Conservation (phyloP, 2,888 invertebrate genomes). For the Zele albiditarsus region DNA sequence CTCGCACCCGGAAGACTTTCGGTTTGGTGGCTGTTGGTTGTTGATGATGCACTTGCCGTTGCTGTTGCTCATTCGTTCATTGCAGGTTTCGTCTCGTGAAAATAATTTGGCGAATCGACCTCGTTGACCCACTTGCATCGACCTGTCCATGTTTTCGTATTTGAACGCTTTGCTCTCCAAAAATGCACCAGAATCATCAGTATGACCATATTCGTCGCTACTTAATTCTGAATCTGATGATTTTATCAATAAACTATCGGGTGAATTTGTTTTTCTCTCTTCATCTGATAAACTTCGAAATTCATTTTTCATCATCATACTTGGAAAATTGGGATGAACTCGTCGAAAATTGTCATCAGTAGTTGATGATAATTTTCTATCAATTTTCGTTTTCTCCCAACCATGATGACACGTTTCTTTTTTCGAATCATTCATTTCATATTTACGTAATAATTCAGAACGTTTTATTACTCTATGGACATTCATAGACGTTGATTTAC, state of each 20-base stretch:
- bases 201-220: slow-evolving; percentile 75
- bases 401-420: slow-evolving; percentile 50
- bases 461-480: slow-evolving; percentile 59
- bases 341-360: slow-evolving; percentile 59
- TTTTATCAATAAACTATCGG: slow-evolving; percentile 70
- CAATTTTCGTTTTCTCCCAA: slow-evolving; percentile 45
- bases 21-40: slow-evolving; percentile 58
- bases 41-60: slow-evolving; percentile 30
- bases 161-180: slow-evolving; percentile 73
- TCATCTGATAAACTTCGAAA: slow-evolving; percentile 65
- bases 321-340: slow-evolving; percentile 37
- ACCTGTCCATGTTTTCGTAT: slow-evolving; percentile 51
- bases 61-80: slow-evolving; percentile 5
- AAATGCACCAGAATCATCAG: slow-evolving; percentile 69
- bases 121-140: slow-evolving; percentile 52
- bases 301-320: slow-evolving; percentile 42
- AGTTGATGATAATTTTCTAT: slow-evolving; percentile 53
- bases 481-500: slow-evolving; percentile 34
- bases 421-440: slow-evolving; percentile 56
- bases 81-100: slow-evolving; percentile 53
- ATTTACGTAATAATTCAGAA: slow-evolving; percentile 65
- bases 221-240: slow-evolving; percentile 70
- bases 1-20: slow-evolving; percentile 61
- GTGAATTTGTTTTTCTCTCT: slow-evolving; percentile 70
- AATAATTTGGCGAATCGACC: slow-evolving; percentile 67